phyloP scores from a whole-genome alignment of 1,140 invertebrate genomes.

The Nautilus pompilius region DNA sequence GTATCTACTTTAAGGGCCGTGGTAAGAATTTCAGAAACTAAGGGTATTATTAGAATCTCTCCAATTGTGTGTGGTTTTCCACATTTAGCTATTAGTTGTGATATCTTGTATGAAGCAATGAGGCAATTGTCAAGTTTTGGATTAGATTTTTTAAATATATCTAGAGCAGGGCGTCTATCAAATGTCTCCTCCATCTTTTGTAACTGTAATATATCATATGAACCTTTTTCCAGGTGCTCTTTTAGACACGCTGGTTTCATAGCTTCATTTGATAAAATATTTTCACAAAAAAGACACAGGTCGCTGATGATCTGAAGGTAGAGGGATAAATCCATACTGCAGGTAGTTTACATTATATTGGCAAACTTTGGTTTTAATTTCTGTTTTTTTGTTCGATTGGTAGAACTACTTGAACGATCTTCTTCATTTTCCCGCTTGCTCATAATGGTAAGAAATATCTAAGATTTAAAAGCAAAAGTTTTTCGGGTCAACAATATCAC shows the following conservation, averaged over 20 bases:
- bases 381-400: neutral
- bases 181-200: neutral
- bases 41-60: too few relatives aligned
- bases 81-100: neutral
- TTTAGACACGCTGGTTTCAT: neutral
- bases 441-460: neutral
- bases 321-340: neutral
- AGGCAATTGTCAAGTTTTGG: neutral
- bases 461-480: neutral
- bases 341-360: neutral
- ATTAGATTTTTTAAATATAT: neutral
- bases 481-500: neutral
- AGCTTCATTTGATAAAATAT: neutral
- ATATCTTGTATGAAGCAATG: neutral
- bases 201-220: neutral
- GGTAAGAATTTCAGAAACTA: too few relatives aligned
- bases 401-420: neutral
- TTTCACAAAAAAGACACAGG: neutral
- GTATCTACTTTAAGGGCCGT: too few relatives aligned
- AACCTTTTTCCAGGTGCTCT: neutral
- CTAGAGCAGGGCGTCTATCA: neutral
- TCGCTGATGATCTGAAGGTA: neutral
- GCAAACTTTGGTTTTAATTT: neutral
- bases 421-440: neutral
- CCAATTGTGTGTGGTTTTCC: neutral